These are phyloP conservation scores for Cynocephalus volans DNA, from an alignment of 2,113 vertebrate genomes.

Conservation along the genomic window DNA sequence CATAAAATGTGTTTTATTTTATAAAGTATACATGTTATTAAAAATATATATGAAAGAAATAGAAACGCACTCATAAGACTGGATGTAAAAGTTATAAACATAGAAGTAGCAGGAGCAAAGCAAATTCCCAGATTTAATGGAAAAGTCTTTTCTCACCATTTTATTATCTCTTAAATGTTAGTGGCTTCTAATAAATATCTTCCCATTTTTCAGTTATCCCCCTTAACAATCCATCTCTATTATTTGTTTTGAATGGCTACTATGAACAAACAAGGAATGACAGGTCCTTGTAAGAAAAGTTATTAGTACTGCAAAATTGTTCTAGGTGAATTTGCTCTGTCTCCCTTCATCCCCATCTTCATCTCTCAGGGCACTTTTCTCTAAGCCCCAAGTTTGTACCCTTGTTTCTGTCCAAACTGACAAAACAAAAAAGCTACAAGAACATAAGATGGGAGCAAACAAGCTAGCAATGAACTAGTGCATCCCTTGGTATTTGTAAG, in stretches of 20 bases:
- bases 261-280: conserved; percentile 1
- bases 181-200: conserved; percentile 41
- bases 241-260: not conserved
- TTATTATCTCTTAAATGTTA: conserved; percentile 25
- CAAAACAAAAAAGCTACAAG: not conserved
- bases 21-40: not conserved
- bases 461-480: not conserved
- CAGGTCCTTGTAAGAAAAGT: not conserved
- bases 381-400: not conserved
- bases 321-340: not conserved
- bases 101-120: not conserved
- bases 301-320: not conserved
- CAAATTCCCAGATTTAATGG: conserved; percentile 6
- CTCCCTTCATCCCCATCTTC: not conserved
- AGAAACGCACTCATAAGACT: not conserved
- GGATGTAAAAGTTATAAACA: conserved; percentile 4
- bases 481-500: conserved; percentile 3
- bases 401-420: not conserved
- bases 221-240: not conserved
- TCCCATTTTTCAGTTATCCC: not conserved
- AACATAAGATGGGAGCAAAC: conserved; percentile 38
- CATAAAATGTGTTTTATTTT: not conserved
- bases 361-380: not conserved
- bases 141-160: not conserved
- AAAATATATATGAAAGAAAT: not conserved